Evolutionary conservation across 2,113 vertebrate species (phyloP), one percentile per base, ranked within the genome.

Genomic region (Corythaeola cristata): DNA sequence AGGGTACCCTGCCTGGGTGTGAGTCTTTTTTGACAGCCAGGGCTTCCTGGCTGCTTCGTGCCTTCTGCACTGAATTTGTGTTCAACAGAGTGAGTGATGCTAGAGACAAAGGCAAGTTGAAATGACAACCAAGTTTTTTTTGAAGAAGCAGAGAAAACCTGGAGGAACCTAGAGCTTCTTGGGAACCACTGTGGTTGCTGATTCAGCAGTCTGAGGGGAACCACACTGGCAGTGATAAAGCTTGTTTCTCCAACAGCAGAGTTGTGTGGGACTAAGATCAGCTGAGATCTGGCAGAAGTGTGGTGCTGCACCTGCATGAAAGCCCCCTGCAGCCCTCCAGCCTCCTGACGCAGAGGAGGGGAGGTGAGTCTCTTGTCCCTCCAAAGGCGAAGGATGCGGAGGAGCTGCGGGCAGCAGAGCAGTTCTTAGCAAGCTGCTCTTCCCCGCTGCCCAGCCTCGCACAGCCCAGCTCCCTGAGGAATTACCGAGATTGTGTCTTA

Each of bases 31-130:
- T 12, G 24, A 11, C 33, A 73, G 53, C 22, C 37, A 7, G 45
- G 64, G 28, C 10, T 73, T 75, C 53, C 35, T 8, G 5, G 20
- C 64, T 77, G 23, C 64, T 45, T 13, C 0, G 3, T 4, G 56
- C 37, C 56, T 69, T n/a, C 63, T 12, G n/a, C 22, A 3, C 11
- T 3, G 32, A 7, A 8, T 58, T 52, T 32, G 60, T 60, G 15
- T 4, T 72, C 60, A 18, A 20, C 12, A 8, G 6, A 22, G 16
- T 6, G 22, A 6, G 0, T 0, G 18, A 6, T 15, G 9, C 47
- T 37, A 5, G 4, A 33, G 37, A 44, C 8, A 35, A 15, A 85
- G 21, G 24, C 6, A 16, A 4, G 15, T 4, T 8, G 37, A 56
- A 37, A 11, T 15, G 41, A 50, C 47, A 44, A 18, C 20, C 3